phyloP scores from a whole-genome alignment of 2,888 invertebrate genomes.

The Oeneis ivallda region DNA sequence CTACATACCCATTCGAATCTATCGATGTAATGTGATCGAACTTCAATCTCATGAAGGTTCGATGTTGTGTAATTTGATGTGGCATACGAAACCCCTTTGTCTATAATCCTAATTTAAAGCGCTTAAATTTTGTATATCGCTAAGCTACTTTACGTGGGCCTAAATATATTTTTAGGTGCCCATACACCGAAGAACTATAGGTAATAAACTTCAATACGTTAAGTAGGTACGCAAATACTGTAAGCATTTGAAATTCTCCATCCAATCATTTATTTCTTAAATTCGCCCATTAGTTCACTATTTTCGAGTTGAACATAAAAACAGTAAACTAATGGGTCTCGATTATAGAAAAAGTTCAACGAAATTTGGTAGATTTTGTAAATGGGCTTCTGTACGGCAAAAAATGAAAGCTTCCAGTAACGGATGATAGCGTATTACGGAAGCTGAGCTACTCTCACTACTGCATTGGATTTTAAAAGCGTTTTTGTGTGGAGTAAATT shows the following conservation, averaged over 20 bases:
- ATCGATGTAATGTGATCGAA: no score
- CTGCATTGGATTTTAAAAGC: not conserved
- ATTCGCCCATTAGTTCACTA: constrained; percentile 4
- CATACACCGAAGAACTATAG: no score
- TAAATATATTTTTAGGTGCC: no score
- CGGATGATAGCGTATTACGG: constrained; percentile 13
- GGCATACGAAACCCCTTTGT: no score
- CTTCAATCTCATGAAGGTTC: no score
- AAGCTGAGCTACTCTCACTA: not conserved
- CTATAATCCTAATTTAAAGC: no score
- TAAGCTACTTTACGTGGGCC: no score
- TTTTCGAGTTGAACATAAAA: not conserved
- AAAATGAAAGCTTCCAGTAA: not conserved
- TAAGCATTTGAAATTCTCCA: not conserved
- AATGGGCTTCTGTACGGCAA: constrained; percentile 10
- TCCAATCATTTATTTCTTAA: not conserved
- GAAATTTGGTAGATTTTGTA: constrained; percentile 3
- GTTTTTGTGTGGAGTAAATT: not conserved
- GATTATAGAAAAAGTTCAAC: constrained; percentile 8
- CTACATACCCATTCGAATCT: no score
- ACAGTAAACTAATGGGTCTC: constrained; percentile 1
- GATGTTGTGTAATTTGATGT: no score
- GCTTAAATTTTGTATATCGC: no score
- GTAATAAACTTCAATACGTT: no score
- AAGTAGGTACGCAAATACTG: no score